phyloP scores from a whole-genome alignment of 53 echinoderm and acorn worm species.

The Zoroaster sp. region DNA sequence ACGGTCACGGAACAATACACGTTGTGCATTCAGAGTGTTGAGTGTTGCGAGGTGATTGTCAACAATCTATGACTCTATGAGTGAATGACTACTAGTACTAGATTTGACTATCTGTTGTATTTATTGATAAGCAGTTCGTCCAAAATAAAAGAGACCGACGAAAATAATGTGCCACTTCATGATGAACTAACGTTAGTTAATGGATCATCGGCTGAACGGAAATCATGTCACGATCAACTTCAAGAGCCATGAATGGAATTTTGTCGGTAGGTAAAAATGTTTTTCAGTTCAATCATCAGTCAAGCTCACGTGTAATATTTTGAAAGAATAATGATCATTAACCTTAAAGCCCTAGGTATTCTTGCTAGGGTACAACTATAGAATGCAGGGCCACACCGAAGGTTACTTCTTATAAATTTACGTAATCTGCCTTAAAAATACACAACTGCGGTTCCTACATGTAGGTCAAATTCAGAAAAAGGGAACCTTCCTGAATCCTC shows the following conservation, averaged over 20 bases:
- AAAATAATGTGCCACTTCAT: not conserved
- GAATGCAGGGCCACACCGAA: not conserved
- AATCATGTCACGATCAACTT: constrained; percentile 32
- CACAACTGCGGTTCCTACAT: not conserved
- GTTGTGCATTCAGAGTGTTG: not conserved
- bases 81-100: not conserved
- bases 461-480: too few relatives aligned
- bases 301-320: not conserved
- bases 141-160: not conserved
- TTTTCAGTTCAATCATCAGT: not conserved
- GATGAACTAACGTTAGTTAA: not conserved
- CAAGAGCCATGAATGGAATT: constrained; percentile 26
- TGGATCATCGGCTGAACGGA: not conserved
- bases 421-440: not conserved
- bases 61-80: not conserved
- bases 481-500: too few relatives aligned
- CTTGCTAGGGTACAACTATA: not conserved
- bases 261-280: constrained; percentile 22
- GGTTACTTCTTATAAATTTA: not conserved
- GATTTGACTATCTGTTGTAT: not conserved
- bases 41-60: not conserved
- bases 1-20: too few relatives aligned
- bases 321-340: not conserved
- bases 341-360: not conserved
- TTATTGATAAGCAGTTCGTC: not conserved